These are phyloP conservation scores for Crocallis elinguaria DNA, from an alignment of 2,888 invertebrate genomes.

Conservation along the genomic window DNA sequence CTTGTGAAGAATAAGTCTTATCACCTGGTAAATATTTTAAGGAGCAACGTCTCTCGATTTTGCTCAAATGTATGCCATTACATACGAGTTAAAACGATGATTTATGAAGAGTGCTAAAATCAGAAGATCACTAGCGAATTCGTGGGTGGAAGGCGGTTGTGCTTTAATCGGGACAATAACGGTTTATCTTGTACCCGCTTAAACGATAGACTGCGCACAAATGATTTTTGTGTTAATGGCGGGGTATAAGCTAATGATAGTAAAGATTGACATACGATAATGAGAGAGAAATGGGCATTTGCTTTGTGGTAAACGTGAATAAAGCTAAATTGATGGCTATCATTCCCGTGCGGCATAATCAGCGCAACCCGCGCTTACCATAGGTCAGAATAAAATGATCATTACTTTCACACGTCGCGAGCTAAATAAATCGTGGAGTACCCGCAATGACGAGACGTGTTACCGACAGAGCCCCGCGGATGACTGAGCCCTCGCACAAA, in stretches of 20 bases:
- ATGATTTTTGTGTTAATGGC: slow-evolving; percentile 14
- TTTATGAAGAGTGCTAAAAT: background rate
- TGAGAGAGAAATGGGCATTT: slow-evolving; percentile 22
- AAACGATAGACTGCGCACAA: slow-evolving; percentile 1
- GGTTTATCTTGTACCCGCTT: slow-evolving; percentile 2
- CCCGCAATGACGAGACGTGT: slow-evolving; percentile 72
- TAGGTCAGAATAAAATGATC: slow-evolving; percentile 68
- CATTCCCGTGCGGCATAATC: slow-evolving; percentile 28
- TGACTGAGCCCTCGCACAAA: slow-evolving; percentile 80
- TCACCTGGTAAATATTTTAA: no score
- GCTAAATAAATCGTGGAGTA: slow-evolving; percentile 60
- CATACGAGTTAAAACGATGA: no score
- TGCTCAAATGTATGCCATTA: no score
- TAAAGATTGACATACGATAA: slow-evolving; percentile 22
- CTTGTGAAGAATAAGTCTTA: background rate
- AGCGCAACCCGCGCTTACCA: slow-evolving; percentile 25
- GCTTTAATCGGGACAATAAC: slow-evolving; percentile 11
- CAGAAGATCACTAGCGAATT: background rate
- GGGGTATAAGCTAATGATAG: slow-evolving; percentile 20
- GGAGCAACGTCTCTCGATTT: no score
- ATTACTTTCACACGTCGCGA: slow-evolving; percentile 60
- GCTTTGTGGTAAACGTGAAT: slow-evolving; percentile 24
- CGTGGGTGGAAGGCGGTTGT: slow-evolving; percentile 3
- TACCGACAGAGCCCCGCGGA: slow-evolving; percentile 67
- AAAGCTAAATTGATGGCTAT: slow-evolving; percentile 28